Conservation (phyloP, 2,113 vertebrate genomes). For the Raja brachyura region DNA sequence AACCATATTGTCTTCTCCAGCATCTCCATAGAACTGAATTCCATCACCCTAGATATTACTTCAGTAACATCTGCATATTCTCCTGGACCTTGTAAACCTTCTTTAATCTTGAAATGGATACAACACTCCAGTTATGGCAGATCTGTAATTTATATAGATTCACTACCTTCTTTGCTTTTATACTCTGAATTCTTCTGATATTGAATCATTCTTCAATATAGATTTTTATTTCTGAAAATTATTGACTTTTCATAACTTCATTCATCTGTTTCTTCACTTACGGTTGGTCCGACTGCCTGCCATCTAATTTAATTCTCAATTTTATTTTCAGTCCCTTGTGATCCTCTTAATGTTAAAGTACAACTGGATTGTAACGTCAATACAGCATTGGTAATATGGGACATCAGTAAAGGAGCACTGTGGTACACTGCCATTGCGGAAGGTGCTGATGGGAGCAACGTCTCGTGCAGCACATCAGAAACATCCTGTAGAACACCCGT, state of each 20-base stretch:
- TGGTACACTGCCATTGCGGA: conserved; percentile 47
- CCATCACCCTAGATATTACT: no score
- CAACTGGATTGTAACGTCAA: conserved; percentile 49
- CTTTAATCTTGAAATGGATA: no score
- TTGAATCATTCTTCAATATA: no score
- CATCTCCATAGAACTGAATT: no score
- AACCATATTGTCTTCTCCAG: no score
- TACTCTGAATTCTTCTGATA: no score
- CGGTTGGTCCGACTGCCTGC: not conserved
- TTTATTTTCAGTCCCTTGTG: conserved; percentile 14
- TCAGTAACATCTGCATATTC: no score
- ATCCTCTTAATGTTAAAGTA: conserved; percentile 20
- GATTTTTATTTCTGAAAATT: not conserved
- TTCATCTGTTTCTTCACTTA: not conserved
- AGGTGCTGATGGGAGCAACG: conserved; percentile 43
- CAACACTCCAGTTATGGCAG: no score
- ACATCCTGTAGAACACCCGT: conserved; percentile 49
- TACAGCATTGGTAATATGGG: conserved; percentile 51
- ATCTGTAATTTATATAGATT: no score
- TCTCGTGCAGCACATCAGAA: conserved; percentile 49
- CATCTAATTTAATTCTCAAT: not conserved
- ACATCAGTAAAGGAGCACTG: conserved; percentile 40
- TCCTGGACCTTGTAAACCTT: no score
- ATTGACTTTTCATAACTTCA: not conserved
- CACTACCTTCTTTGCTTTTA: no score